Base-by-base conservation (phyloP, 2,888 invertebrate species). In the Cerastis leucographa region DNA sequence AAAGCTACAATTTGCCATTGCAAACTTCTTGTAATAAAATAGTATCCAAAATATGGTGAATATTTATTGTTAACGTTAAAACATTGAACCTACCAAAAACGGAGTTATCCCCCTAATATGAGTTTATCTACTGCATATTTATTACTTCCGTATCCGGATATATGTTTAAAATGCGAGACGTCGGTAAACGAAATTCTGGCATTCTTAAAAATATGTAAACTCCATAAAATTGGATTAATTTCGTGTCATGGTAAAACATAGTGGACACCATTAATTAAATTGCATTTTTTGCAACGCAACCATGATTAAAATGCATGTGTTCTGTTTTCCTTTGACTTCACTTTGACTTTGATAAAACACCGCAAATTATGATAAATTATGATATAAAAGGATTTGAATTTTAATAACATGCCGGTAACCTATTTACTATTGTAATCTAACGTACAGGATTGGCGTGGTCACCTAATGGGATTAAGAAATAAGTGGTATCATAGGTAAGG, bases 321-420 rank as follows among this genome's bases (percentile, higher is more conserved):
- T 59, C 29, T n/a, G 54, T 81, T 81, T 81, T 82, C 65, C 81
- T 71, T 54, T 44, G 4, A 14, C 14, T 65, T 68, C 29, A 81
- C 82, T 81, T 81, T 65, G 80, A 35, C 22, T 46, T 35, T 22
- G 44, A 42, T 75, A 66, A 49, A 66, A 70, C 46, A 51, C 22
- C 11, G n/a, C 68, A 76, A 46, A 64, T 29, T 40, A 77, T 46
- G 22, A 69, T n/a, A n/a, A n/a, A n/a, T n/a, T n/a, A n/a, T n/a
- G n/a, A n/a, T n/a, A n/a, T n/a, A n/a, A n/a, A n/a, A n/a, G 35
- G 4, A 66, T 49, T 42, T 46, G n/a, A 74, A 80, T 74, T 54
- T 62, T 25, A 69, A 65, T 68, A 71, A 71, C 5, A 19, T 8
- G 25, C 12, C 35, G 19, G 61, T 35, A 19, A n/a, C 7, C n/a